Conservation (phyloP, 1,140 invertebrate species). For the Heliconius himera region DNA sequence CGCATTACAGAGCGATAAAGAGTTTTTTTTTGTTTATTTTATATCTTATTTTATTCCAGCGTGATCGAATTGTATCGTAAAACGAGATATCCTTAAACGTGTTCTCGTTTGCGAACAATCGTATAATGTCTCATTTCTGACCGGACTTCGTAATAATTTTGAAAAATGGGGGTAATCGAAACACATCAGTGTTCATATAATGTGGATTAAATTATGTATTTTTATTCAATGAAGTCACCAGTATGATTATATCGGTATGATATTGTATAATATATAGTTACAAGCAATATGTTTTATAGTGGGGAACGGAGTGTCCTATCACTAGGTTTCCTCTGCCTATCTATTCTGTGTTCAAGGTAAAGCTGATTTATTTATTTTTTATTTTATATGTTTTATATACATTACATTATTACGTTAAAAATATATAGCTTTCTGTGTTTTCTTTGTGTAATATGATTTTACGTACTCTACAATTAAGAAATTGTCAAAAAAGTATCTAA, state of each 20-base stretch:
- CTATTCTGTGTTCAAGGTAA: no score
- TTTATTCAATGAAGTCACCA: not conserved
- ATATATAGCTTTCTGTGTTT: no score
- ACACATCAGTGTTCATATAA: not conserved
- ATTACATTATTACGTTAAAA: no score
- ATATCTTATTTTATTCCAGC: conserved; percentile 45
- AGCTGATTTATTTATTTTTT: no score
- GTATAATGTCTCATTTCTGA: conserved; percentile 72
- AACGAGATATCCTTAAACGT: conserved; percentile 59
- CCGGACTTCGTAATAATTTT: conserved; percentile 61
- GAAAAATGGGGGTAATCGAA: conserved; percentile 26
- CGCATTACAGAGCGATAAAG: not conserved
- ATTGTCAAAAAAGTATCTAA: conserved; percentile 40
- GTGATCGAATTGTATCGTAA: conserved; percentile 63
- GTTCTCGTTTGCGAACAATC: conserved; percentile 60
- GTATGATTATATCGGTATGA: not conserved
- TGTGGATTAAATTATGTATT: not conserved
- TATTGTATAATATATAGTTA: no score
- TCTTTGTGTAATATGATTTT: no score
- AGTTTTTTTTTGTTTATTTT: not conserved
- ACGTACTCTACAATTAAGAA: not conserved
- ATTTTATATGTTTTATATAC: no score
- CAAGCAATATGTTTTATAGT: no score
- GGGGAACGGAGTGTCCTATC: no score
- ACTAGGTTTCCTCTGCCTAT: no score